Percentiles rank a stretch among this genome's conserved stretches.
Evolutionary conservation across 2,113 vertebrate species (phyloP).

Genomic region (Rhea americana): DNA sequence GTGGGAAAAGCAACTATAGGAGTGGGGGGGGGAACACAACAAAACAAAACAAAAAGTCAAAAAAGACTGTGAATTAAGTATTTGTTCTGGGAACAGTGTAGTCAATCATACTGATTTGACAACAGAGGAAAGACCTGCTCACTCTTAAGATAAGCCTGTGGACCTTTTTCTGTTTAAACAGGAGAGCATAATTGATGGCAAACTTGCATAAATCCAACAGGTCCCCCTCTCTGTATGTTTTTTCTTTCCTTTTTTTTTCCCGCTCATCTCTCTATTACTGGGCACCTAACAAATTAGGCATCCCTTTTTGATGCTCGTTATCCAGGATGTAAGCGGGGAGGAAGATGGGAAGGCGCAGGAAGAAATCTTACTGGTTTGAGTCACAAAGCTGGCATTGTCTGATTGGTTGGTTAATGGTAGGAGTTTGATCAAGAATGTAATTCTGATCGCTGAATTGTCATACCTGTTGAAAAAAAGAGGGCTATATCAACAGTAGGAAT

Average conservation of each 20-base stretch:
- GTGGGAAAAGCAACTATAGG: conserved; percentile 25
- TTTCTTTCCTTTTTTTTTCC: neutral
- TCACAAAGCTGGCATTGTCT: conserved; percentile 75
- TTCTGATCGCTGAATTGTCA: conserved; percentile 73
- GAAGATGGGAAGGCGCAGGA: conserved; percentile 64
- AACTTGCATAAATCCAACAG: conserved; percentile 1
- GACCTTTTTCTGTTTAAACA: neutral
- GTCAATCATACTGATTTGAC: conserved; percentile 23
- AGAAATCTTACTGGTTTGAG: conserved; percentile 76
- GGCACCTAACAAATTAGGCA: conserved; percentile 3
- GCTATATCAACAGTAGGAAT: conserved; percentile 71
- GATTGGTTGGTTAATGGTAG: conserved; percentile 74
- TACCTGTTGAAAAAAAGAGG: conserved; percentile 76
- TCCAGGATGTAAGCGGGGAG: conserved; percentile 59
- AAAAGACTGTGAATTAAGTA: neutral
- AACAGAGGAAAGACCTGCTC: conserved; percentile 48
- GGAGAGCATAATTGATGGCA: neutral
- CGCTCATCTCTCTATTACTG: conserved; percentile 24
- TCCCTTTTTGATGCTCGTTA: conserved; percentile 39
- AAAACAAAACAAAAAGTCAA: neutral
- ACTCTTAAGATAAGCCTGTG: conserved; percentile 35
- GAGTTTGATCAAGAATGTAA: conserved; percentile 77
- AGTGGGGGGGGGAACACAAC: neutral
- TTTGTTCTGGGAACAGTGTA: neutral
- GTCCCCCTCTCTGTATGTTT: neutral